Evolutionary conservation across 2,797 vertebrate species (phyloP).

Genomic region (Acanthornis magna): DNA sequence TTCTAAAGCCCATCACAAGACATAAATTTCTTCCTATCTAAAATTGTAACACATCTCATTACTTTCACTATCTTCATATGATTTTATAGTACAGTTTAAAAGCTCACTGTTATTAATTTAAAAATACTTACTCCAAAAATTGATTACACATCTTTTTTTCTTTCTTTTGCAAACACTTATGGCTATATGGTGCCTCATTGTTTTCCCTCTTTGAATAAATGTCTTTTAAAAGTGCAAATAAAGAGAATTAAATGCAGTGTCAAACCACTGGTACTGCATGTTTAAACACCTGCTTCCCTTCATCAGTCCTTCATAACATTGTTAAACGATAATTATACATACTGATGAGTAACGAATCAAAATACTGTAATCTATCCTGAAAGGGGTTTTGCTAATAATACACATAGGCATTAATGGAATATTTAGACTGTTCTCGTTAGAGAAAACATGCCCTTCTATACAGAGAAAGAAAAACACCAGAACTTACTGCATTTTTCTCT

Average conservation of each 20-base stretch:
- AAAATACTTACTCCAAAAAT: constrained; percentile 49
- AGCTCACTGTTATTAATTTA: background rate
- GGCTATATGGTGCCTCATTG: constrained; percentile 61
- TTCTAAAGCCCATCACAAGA: background rate
- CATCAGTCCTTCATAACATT: constrained; percentile 79
- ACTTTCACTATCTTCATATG: background rate
- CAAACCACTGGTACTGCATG: constrained; percentile 71
- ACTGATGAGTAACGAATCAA: constrained; percentile 78
- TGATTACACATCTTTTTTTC: constrained; percentile 38
- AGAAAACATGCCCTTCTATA: constrained; percentile 50
- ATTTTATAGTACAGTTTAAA: background rate
- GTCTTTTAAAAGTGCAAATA: constrained; percentile 69
- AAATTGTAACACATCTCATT: background rate
- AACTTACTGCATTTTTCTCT: background rate
- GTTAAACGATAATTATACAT: constrained; percentile 78
- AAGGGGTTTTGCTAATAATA: constrained; percentile 64
- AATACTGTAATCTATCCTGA: constrained; percentile 71
- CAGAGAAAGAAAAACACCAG: background rate
- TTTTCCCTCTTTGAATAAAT: constrained; percentile 67
- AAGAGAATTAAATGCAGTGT: constrained; percentile 70
- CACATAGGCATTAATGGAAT: constrained; percentile 62
- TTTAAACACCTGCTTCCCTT: constrained; percentile 85
- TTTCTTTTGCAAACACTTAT: constrained; percentile 71
- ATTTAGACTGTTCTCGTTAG: constrained; percentile 64
- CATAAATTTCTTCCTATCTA: background rate